phyloP scores from a whole-genome alignment of 2,888 invertebrate species.

The Trissoscelio sp. region DNA sequence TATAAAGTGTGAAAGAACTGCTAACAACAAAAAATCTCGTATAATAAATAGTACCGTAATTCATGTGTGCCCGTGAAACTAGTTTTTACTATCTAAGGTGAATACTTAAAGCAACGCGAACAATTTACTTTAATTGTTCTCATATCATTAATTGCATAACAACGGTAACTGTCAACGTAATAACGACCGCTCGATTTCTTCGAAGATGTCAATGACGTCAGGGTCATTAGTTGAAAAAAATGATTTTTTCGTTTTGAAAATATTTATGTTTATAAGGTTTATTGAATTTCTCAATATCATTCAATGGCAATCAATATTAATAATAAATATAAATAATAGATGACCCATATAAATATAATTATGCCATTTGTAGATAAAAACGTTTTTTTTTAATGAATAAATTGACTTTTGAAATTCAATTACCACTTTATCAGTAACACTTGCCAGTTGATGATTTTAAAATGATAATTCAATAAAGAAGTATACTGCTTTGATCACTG shows the following conservation, averaged over 20 bases:
- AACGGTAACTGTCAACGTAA: slow-evolving; percentile 52
- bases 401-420: no score
- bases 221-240: slow-evolving; percentile 19
- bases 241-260: slow-evolving; percentile 18
- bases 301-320: not conserved
- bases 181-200: slow-evolving; percentile 41
- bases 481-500: slow-evolving; percentile 17
- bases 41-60: slow-evolving; percentile 44
- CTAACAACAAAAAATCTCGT: slow-evolving; percentile 16
- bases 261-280: not conserved
- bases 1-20: slow-evolving; percentile 42
- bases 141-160: slow-evolving; percentile 64
- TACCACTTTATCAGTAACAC: not conserved
- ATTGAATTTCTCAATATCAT: not conserved
- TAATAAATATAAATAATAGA: not conserved
- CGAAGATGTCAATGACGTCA: slow-evolving; percentile 50
- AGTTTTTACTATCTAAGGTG: slow-evolving; percentile 61
- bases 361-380: no score
- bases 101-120: slow-evolving; percentile 46
- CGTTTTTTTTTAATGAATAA: no score
- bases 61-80: slow-evolving; percentile 52
- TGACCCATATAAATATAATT: not conserved
- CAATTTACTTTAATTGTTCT: slow-evolving; percentile 64
- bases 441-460: not conserved
- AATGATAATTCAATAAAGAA: slow-evolving; percentile 24